Percentiles rank a stretch among this genome's conserved stretches.
Evolutionary conservation across 1,140 invertebrate genomes (phyloP).

Genomic region (Hestina assimilis): DNA sequence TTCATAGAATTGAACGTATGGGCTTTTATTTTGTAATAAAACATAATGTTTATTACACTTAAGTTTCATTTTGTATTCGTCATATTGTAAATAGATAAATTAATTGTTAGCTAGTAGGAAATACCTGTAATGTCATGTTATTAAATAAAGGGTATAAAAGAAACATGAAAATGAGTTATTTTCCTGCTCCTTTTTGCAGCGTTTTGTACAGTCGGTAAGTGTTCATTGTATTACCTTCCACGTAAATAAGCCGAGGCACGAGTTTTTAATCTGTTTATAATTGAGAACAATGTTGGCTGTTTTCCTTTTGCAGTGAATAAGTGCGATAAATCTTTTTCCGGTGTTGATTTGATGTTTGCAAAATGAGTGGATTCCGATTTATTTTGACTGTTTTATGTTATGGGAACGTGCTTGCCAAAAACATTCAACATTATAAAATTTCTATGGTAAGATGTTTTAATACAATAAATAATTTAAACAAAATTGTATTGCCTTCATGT

Average conservation of each 20-base stretch:
- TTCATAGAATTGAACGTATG: background rate
- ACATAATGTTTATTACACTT: background rate
- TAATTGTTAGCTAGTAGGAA: slow-evolving; percentile 2
- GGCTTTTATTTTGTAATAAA: background rate
- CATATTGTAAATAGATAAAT: background rate
- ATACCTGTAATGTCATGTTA: slow-evolving; percentile 9
- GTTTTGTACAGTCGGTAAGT: slow-evolving; percentile 1
- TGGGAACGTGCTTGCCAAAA: background rate
- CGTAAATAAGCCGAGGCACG: background rate
- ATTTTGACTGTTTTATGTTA: background rate
- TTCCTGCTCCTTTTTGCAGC: slow-evolving; percentile 1
- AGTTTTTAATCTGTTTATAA: background rate
- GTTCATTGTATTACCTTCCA: background rate
- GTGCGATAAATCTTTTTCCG: background rate
- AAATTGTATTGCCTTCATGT: too few species aligned
- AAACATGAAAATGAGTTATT: slow-evolving; percentile 21
- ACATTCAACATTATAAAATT: slow-evolving; percentile 34
- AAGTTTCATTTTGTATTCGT: background rate
- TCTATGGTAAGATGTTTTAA: slow-evolving; percentile 44
- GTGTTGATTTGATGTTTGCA: background rate
- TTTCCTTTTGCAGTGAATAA: background rate
- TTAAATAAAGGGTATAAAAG: slow-evolving; percentile 13
- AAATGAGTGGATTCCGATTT: background rate
- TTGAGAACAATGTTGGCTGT: slow-evolving; percentile 1
- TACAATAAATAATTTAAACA: too few species aligned